Conservation (phyloP, 2,113 vertebrate species). For the Oryzias melastigma region DNA sequence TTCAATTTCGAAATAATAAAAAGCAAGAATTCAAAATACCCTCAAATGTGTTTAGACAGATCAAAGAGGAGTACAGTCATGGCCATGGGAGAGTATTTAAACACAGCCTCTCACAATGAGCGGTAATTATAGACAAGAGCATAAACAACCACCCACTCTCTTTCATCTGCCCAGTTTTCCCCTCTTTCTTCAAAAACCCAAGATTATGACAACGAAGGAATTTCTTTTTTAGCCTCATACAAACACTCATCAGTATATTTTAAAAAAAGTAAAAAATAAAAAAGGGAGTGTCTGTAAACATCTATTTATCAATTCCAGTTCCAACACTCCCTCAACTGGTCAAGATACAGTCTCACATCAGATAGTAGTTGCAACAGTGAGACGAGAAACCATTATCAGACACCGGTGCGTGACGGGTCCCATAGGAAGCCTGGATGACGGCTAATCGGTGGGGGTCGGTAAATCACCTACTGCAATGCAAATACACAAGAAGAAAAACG, state of each 20-base stretch:
- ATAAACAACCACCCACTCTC: conserved; percentile 36
- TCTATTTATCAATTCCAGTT: conserved; percentile 35
- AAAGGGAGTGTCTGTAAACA: conserved; percentile 44
- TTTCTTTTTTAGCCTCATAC: conserved; percentile 4
- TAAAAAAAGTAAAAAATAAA: not conserved
- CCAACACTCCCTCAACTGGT: conserved; percentile 35
- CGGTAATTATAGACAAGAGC: conserved; percentile 41
- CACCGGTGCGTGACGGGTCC: conserved; percentile 23
- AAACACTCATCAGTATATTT: not conserved
- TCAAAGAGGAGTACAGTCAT: conserved; percentile 23
- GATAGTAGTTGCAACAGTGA: conserved; percentile 25
- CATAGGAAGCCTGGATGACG: conserved; percentile 12
- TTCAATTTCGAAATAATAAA: conserved; percentile 14
- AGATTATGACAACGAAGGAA: conserved; percentile 41
- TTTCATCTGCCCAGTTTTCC: conserved; percentile 15
- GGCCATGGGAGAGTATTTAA: conserved; percentile 22
- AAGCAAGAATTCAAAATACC: conserved; percentile 32
- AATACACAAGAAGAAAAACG: conserved; percentile 14
- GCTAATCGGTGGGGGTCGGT: not conserved
- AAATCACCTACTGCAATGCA: conserved; percentile 16
- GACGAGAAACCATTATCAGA: conserved; percentile 54
- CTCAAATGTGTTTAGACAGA: conserved; percentile 39
- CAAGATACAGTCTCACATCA: conserved; percentile 30
- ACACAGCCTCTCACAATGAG: conserved; percentile 37
- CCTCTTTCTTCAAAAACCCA: conserved; percentile 34